phyloP scores from a whole-genome alignment of 1,140 invertebrate genomes.

The Drosophila obscura region DNA sequence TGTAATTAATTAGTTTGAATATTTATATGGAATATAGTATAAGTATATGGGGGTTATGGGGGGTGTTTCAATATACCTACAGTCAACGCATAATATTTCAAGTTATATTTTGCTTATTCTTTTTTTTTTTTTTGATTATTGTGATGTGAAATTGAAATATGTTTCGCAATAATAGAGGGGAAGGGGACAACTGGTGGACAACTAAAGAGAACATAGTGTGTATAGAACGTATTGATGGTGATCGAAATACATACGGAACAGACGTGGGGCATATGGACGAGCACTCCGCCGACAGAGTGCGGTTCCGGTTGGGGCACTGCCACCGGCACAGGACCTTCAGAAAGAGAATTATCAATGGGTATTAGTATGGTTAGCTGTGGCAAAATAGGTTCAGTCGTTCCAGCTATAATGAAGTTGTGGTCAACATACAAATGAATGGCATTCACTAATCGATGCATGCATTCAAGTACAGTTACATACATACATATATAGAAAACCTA shows the following conservation, averaged over 20 bases:
- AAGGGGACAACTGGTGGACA: conserved; percentile 31
- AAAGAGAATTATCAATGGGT: conserved; percentile 48
- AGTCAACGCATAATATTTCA: conserved; percentile 63
- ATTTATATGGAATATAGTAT: conserved; percentile 56
- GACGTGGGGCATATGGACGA: conserved; percentile 95
- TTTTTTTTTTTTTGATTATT: conserved; percentile 20
- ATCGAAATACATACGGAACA: conserved; percentile 85
- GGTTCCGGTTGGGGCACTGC: conserved; percentile 86
- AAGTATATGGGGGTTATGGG: conserved; percentile 27
- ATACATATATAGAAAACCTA: conserved; percentile 59
- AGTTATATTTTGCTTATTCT: conserved; percentile 17
- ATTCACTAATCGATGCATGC: conserved; percentile 75
- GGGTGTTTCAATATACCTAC: conserved; percentile 71
- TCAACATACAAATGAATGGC: conserved; percentile 67
- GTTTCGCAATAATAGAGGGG: conserved; percentile 1
- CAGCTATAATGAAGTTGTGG: conserved; percentile 69
- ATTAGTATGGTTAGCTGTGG: conserved; percentile 44
- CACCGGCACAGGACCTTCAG: conserved; percentile 82
- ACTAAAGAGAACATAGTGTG: conserved; percentile 69
- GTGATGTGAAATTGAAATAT: conserved; percentile 49
- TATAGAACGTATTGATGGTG: conserved; percentile 12
- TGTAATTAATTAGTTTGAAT: conserved; percentile 67
- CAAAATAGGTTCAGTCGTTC: conserved; percentile 1
- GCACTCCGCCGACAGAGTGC: conserved; percentile 91
- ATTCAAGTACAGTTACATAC: conserved; percentile 42